These are phyloP conservation scores for Magallana gigas DNA, from an alignment of 1,140 invertebrate genomes.

Conservation along the genomic window DNA sequence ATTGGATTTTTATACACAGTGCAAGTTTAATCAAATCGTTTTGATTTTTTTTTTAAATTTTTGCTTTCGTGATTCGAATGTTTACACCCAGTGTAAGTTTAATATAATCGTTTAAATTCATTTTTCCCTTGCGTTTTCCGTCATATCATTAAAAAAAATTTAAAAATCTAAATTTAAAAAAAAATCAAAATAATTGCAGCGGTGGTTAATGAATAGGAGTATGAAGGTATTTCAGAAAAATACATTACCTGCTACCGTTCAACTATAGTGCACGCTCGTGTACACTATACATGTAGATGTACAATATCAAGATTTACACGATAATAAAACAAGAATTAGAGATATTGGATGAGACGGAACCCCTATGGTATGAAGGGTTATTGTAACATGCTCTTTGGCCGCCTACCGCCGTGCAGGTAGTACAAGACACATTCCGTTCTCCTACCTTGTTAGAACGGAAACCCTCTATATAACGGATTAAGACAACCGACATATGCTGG, in stretches of 20 bases:
- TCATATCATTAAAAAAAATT: too few species aligned
- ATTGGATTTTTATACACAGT: too few species aligned
- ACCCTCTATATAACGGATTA: not conserved
- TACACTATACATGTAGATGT: not conserved
- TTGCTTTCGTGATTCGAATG: too few species aligned
- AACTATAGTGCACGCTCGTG: not conserved
- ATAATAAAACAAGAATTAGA: not conserved
- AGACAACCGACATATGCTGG: not conserved
- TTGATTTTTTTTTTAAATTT: too few species aligned
- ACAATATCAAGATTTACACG: not conserved
- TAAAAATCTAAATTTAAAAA: too few species aligned
- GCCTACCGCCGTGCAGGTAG: not conserved
- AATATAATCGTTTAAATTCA: too few species aligned
- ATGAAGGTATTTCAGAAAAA: not conserved
- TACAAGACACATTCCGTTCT: not conserved
- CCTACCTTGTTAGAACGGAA: not conserved
- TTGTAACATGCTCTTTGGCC: not conserved
- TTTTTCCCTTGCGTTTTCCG: too few species aligned
- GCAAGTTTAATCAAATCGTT: too few species aligned
- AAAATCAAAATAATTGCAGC: too few species aligned
- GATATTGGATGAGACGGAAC: not conserved
- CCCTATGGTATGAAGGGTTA: not conserved
- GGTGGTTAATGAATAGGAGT: too few species aligned
- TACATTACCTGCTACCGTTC: not conserved
- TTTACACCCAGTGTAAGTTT: too few species aligned